These are phyloP conservation scores for Phallusia fumigata DNA, from an alignment of 23 tunicate species.

Conservation along the genomic window DNA sequence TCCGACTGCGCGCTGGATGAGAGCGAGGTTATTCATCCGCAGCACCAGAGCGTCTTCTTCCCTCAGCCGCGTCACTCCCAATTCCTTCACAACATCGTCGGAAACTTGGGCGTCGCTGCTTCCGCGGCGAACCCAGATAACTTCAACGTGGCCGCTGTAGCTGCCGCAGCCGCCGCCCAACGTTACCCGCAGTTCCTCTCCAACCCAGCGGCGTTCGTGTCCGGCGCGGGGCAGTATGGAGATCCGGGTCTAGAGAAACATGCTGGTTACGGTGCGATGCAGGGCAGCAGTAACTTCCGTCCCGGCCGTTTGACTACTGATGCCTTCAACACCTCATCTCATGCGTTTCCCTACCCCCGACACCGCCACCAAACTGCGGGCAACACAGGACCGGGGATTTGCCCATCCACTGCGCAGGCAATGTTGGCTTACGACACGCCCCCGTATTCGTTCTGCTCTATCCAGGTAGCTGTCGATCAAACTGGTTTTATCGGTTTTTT, in stretches of 20 bases:
- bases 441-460: conserved; percentile 86
- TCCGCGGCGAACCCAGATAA: conserved; percentile 56
- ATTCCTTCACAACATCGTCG: conserved; percentile 75
- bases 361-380: conserved; percentile 45
- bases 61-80: conserved; percentile 55
- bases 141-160: conserved; percentile 94
- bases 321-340: conserved; percentile 1
- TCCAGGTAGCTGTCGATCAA: conserved; percentile 31
- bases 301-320: conserved; percentile 28
- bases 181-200: conserved; percentile 82
- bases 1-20: conserved; percentile 61
- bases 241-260: conserved; percentile 15
- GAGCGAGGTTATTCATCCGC: conserved; percentile 6
- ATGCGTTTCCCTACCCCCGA: conserved; percentile 53
- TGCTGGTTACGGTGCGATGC: conserved; percentile 15
- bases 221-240: conserved; percentile 23
- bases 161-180: conserved; percentile 87
- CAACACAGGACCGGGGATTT: conserved; percentile 45
- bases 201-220: conserved; percentile 77
- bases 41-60: conserved; percentile 47
- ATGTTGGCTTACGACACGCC: conserved; percentile 90
- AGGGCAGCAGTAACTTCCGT: conserved; percentile 17
- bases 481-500: too few species aligned
- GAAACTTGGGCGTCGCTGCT: conserved; percentile 61
- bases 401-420: conserved; percentile 68